These are phyloP conservation scores for Lordiphosa andalusiaca DNA, from an alignment of 2,888 invertebrate species.

Conservation along the genomic window DNA sequence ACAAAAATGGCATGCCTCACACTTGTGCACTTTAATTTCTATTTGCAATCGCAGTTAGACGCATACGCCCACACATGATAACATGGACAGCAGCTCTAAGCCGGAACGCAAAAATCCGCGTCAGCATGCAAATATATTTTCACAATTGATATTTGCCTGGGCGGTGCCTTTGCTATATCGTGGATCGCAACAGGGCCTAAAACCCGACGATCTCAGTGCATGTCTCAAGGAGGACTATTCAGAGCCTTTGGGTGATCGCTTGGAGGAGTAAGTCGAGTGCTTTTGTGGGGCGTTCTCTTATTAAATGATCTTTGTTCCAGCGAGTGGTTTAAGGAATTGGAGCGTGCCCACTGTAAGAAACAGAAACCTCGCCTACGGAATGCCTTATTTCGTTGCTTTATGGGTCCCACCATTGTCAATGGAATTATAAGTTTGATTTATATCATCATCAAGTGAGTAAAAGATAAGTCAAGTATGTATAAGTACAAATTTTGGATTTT, in stretches of 20 bases:
- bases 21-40: not conserved
- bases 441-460: slow-evolving; percentile 77
- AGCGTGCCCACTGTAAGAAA: slow-evolving; percentile 82
- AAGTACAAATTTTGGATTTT: not conserved
- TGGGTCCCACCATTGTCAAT: slow-evolving; percentile 85
- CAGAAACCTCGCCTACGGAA: slow-evolving; percentile 84
- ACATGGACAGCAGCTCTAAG: slow-evolving; percentile 79
- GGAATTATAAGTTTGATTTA: slow-evolving; percentile 83
- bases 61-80: slow-evolving; percentile 13
- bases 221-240: slow-evolving; percentile 83
- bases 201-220: slow-evolving; percentile 85
- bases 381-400: slow-evolving; percentile 85
- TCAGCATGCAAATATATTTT: slow-evolving; percentile 75
- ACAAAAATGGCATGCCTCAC: too few relatives aligned
- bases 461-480: too few relatives aligned
- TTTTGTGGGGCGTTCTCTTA: not conserved
- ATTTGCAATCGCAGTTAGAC: not conserved
- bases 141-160: slow-evolving; percentile 79
- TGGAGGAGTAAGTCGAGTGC: slow-evolving; percentile 73
- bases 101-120: slow-evolving; percentile 78
- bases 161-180: slow-evolving; percentile 76
- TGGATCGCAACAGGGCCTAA: slow-evolving; percentile 80
- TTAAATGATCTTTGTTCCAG: slow-evolving; percentile 77
- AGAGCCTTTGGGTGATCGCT: slow-evolving; percentile 77
- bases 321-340: slow-evolving; percentile 85